Evolutionary conservation across 2,797 vertebrate species (phyloP).

Genomic region (Melanotaenia nigrans): DNA sequence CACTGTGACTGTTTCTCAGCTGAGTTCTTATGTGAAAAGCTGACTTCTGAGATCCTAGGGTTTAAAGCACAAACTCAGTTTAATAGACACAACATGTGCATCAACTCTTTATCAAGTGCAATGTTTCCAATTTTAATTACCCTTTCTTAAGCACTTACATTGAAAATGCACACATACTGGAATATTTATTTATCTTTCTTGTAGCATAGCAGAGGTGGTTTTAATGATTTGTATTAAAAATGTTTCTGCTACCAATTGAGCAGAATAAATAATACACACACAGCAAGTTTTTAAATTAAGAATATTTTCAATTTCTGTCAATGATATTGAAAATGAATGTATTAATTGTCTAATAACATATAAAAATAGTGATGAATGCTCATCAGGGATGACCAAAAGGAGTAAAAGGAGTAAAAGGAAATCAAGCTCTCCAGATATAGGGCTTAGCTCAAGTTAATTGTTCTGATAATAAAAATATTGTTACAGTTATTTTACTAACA

Average conservation of each 20-base stretch:
- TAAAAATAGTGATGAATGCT: neutral
- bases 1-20: neutral
- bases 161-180: neutral
- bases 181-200: neutral
- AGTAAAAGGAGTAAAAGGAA: neutral
- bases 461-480: neutral
- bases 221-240: neutral
- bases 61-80: constrained; percentile 2
- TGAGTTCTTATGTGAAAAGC: neutral
- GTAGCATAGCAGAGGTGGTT: neutral
- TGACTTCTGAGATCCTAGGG: constrained; percentile 1
- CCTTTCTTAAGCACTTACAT: neutral
- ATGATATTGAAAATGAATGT: neutral
- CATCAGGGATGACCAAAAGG: neutral
- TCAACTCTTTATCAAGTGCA: neutral
- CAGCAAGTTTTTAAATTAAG: neutral
- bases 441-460: neutral
- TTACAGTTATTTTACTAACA: neutral
- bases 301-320: neutral
- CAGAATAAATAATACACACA: neutral
- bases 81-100: neutral
- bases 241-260: neutral
- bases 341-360: neutral
- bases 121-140: neutral
- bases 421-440: neutral